Conservation (phyloP, 37 sponge, comb jelly and placozoan species). For the Aplysina aerophoba region DNA sequence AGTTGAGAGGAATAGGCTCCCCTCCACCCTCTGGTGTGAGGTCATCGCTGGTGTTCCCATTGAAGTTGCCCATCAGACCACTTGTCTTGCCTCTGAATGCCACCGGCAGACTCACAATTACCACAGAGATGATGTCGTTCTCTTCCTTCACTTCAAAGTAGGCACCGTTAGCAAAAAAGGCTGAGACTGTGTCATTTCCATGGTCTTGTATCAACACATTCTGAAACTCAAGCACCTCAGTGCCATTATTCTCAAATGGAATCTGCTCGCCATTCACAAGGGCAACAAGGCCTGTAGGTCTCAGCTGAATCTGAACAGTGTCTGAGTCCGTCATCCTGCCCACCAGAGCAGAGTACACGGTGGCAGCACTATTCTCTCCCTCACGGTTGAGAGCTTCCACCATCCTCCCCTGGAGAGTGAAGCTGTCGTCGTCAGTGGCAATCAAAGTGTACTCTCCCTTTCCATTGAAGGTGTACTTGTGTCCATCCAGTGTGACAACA, state of each 20-base stretch:
- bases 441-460: slow-evolving; percentile 44
- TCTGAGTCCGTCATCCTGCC: slow-evolving; percentile 28
- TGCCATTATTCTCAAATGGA: slow-evolving; percentile 25
- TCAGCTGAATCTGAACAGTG: slow-evolving; percentile 60
- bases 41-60: slow-evolving; percentile 44
- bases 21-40: slow-evolving; percentile 29
- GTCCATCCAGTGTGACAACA: slow-evolving; percentile 41
- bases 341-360: slow-evolving; percentile 50
- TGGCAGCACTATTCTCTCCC: slow-evolving; percentile 11
- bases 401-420: slow-evolving; percentile 56
- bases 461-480: slow-evolving; percentile 56
- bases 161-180: slow-evolving; percentile 43
- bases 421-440: slow-evolving; percentile 20
- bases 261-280: slow-evolving; percentile 49
- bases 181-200: slow-evolving; percentile 44
- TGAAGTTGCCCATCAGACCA: slow-evolving; percentile 53
- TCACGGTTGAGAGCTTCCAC: not conserved
- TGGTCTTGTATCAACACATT: slow-evolving; percentile 32
- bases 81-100: slow-evolving; percentile 9
- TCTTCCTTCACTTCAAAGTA: slow-evolving; percentile 32
- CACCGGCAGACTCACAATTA: slow-evolving; percentile 30
- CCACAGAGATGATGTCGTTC: slow-evolving; percentile 44
- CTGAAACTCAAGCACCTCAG: slow-evolving; percentile 41
- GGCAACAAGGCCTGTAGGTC: not conserved
- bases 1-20: slow-evolving; percentile 22